Conservation (phyloP, 1,140 invertebrate genomes). For the Bombus superbus region DNA sequence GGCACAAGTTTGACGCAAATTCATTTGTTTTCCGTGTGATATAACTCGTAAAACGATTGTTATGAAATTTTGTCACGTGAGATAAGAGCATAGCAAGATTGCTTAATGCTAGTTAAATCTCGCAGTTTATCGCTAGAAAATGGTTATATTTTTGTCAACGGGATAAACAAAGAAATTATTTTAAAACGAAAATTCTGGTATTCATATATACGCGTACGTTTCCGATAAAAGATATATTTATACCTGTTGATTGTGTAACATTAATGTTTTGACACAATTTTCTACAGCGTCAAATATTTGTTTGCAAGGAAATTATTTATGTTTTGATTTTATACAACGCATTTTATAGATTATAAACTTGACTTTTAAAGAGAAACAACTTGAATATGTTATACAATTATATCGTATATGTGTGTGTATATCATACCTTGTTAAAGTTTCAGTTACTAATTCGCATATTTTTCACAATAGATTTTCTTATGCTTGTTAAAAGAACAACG, state of each 20-base stretch:
- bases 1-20: constrained; percentile 28
- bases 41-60: constrained; percentile 36
- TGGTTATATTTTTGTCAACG: not conserved
- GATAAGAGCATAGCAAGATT: not conserved
- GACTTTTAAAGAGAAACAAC: too few species aligned
- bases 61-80: constrained; percentile 45
- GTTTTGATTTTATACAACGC: not conserved
- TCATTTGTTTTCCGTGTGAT: constrained; percentile 50
- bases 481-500: not conserved
- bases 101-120: not conserved
- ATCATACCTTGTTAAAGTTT: not conserved
- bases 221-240: not conserved
- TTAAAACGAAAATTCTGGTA: not conserved
- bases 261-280: not conserved
- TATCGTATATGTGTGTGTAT: not conserved
- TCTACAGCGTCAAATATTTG: not conserved
- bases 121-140: not conserved
- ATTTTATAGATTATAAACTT: not conserved
- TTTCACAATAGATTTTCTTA: not conserved
- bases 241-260: not conserved
- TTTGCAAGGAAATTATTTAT: not conserved
- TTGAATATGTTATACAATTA: not conserved
- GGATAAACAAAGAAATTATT: not conserved
- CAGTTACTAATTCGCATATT: not conserved
- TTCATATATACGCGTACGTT: not conserved